A percentile compares a stretch with the other conserved stretches of the same genome.
Evolutionary conservation across 2,888 invertebrate species (phyloP).

Genomic region (Trissoscelio sp.): DNA sequence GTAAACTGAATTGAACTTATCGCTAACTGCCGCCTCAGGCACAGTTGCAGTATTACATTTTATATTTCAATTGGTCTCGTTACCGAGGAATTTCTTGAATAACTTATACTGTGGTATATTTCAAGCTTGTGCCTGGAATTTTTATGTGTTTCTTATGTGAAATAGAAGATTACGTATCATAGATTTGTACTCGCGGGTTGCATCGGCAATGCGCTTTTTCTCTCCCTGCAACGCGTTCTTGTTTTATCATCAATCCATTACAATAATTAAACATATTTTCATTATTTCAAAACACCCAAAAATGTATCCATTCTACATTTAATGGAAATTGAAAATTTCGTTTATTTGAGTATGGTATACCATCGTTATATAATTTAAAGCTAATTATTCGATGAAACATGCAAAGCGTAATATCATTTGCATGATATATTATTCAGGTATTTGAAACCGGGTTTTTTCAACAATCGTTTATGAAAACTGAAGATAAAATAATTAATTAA

Average conservation of each 20-base stretch:
- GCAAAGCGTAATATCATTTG: background rate
- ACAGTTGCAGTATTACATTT: slow-evolving; percentile 55
- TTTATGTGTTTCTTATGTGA: slow-evolving; percentile 45
- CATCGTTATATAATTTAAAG: slow-evolving; percentile 20
- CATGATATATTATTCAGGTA: background rate
- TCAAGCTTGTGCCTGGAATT: slow-evolving; percentile 47
- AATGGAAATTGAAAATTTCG: slow-evolving; percentile 14
- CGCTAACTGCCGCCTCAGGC: slow-evolving; percentile 51
- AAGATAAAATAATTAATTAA: no score
- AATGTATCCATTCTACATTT: background rate
- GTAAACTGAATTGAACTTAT: slow-evolving; percentile 53
- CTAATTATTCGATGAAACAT: slow-evolving; percentile 3
- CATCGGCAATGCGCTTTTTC: slow-evolving; percentile 16
- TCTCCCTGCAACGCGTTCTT: slow-evolving; percentile 11
- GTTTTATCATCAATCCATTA: slow-evolving; percentile 14
- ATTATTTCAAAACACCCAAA: slow-evolving; percentile 11
- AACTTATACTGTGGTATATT: slow-evolving; percentile 55
- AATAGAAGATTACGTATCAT: slow-evolving; percentile 39
- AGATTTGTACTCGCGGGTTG: slow-evolving; percentile 26
- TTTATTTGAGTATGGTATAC: slow-evolving; percentile 14
- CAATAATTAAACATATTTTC: slow-evolving; percentile 40
- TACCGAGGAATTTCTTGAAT: slow-evolving; percentile 62
- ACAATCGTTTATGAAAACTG: background rate
- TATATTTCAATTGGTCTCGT: slow-evolving; percentile 65
- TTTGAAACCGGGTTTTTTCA: slow-evolving; percentile 2